Percentiles rank a stretch among this genome's conserved stretches.
Conservation (phyloP, 2,888 invertebrate species). For the Eupithecia abbreviata region DNA sequence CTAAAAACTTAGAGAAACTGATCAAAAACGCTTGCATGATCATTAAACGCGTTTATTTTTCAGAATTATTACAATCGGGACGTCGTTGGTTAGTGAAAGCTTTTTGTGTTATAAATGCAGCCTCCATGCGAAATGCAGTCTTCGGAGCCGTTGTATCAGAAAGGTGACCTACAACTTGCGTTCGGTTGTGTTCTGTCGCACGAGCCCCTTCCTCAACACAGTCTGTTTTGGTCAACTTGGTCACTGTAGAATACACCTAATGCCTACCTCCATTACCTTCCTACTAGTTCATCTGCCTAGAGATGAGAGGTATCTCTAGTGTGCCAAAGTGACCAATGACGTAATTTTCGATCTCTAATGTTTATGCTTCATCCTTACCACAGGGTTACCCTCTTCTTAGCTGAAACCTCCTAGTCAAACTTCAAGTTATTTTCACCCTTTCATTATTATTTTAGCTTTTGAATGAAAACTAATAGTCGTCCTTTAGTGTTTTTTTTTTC, state of each 20-base stretch:
- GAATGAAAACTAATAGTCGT: not conserved
- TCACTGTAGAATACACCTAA: constrained; percentile 25
- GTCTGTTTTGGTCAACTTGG: constrained; percentile 33
- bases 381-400: constrained; percentile 38
- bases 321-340: constrained; percentile 30
- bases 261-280: not conserved
- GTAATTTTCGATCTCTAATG: constrained; percentile 23
- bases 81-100: constrained; percentile 74
- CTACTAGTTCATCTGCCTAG: not conserved
- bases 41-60: constrained; percentile 78
- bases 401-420: constrained; percentile 1
- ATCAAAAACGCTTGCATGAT: constrained; percentile 70
- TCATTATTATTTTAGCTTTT: not conserved
- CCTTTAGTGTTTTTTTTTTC: not conserved
- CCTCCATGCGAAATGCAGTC: constrained; percentile 70
- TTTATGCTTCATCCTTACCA: constrained; percentile 17
- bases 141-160: constrained; percentile 74
- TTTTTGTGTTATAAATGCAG: constrained; percentile 79
- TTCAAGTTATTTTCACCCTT: not conserved
- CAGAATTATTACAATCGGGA: constrained; percentile 70
- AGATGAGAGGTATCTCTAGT: not conserved
- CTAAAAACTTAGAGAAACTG: constrained; percentile 34
- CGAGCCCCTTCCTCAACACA: constrained; percentile 41
- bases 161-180: constrained; percentile 71
- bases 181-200: constrained; percentile 41